phyloP scores from a whole-genome alignment of 2,797 vertebrate genomes.

The Miichthys miiuy region DNA sequence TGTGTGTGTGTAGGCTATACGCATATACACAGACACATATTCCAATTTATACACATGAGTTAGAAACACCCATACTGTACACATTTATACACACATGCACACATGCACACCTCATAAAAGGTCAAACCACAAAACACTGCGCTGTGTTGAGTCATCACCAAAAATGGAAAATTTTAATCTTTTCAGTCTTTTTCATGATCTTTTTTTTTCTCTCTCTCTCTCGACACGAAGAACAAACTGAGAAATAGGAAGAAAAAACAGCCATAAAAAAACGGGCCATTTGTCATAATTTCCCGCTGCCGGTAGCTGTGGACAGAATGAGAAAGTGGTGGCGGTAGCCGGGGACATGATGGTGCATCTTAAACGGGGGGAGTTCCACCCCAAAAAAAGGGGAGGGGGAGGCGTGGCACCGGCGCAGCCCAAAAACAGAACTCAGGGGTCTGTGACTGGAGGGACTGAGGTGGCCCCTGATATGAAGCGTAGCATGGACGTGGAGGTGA shows the following conservation, averaged over 20 bases:
- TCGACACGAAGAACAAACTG: slow-evolving; percentile 68
- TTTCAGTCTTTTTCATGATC: slow-evolving; percentile 38
- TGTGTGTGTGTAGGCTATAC: slow-evolving; percentile 6
- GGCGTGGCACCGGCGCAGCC: slow-evolving; percentile 31
- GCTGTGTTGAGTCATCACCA: slow-evolving; percentile 72
- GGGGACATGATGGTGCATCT: slow-evolving; percentile 65
- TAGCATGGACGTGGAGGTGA: slow-evolving; percentile 63
- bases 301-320: slow-evolving; percentile 79
- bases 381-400: background rate
- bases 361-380: slow-evolving; percentile 58
- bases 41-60: slow-evolving; percentile 34
- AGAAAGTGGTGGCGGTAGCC: slow-evolving; percentile 65
- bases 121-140: slow-evolving; percentile 68
- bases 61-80: slow-evolving; percentile 50
- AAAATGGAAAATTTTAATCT: slow-evolving; percentile 81
- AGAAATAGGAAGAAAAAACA: slow-evolving; percentile 72
- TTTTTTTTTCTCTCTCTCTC: slow-evolving; percentile 7
- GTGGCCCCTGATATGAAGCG: slow-evolving; percentile 47
- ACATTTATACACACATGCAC: slow-evolving; percentile 44
- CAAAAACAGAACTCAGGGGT: slow-evolving; percentile 9
- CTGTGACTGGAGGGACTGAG: slow-evolving; percentile 25
- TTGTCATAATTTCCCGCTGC: slow-evolving; percentile 81
- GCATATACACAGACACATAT: background rate
- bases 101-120: slow-evolving; percentile 70
- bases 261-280: slow-evolving; percentile 69